Evolutionary conservation across 2,113 vertebrate genomes (phyloP), one percentile per base, ranked within the genome.

Genomic region (Nipponia nippon): DNA sequence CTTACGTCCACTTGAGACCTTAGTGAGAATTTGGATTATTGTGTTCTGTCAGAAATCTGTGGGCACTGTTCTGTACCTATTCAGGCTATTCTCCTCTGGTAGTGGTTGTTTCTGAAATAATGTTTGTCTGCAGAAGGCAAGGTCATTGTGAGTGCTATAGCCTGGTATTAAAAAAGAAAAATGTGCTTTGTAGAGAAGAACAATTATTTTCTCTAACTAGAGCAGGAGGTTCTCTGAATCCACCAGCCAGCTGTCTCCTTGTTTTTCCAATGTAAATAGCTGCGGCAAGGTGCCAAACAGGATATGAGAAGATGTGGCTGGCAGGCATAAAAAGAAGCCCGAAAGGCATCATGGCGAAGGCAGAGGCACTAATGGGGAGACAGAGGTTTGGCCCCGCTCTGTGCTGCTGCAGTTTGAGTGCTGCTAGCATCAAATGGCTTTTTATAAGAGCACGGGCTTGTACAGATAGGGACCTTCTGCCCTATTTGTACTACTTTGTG

Each of bases 171-270:
- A 95, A 88, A 55, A 63, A 46, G 29, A 95, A 56, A 56, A 89
- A 89, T 52, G 50, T 87, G 46, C 36, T 84, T 76, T 91, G 69
- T 30, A 65, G 75, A 95, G 69, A 63, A 89, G 42, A 95, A 86
- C 80, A 94, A 52, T 97, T 91, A 79, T 90, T 78, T 63, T 96
- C 63, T 93, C 89, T 93, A 94, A 96, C 90, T 83, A 90, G 61
- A 94, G 72, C 80, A 75, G 76, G 80, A 97, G 59, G 58, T 90
- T 97, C 79, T 96, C 63, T 79, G 69, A 55, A 93, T 72, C 65
- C 80, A 90, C 90, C 85, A 97, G 62, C 87, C 96, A 97, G 89
- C 83, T 96, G 84, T 94, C 93, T 91, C 32, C 44, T 87, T 95
- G 42, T 61, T 92, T 93, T 83, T 70, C 40, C 87, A 71, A 36